phyloP scores from a whole-genome alignment of 2,113 vertebrate genomes.

The Lepus timidus region DNA sequence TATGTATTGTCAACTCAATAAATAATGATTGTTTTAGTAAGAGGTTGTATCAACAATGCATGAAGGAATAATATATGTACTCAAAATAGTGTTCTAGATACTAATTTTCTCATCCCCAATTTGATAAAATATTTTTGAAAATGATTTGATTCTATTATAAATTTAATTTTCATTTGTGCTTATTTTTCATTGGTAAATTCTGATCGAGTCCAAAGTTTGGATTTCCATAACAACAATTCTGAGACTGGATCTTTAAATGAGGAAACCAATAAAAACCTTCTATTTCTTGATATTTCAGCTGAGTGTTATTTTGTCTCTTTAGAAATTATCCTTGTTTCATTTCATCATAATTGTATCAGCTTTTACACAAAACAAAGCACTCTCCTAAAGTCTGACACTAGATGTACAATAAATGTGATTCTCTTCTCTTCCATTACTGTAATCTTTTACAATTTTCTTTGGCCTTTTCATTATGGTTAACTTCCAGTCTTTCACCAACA shows the following conservation, averaged over 20 bases:
- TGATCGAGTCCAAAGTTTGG: neutral
- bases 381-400: slow-evolving; percentile 9
- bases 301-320: neutral
- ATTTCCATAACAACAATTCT: neutral
- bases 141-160: neutral
- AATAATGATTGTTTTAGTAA: too few species aligned
- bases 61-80: too few species aligned
- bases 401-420: slow-evolving; percentile 56
- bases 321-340: slow-evolving; percentile 47
- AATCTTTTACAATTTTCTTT: slow-evolving; percentile 71
- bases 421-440: slow-evolving; percentile 48
- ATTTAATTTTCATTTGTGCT: neutral
- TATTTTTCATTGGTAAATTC: neutral
- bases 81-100: too few species aligned
- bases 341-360: slow-evolving; percentile 36
- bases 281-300: slow-evolving; percentile 21
- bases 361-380: slow-evolving; percentile 15
- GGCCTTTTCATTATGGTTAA: slow-evolving; percentile 73
- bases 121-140: neutral
- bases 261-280: neutral
- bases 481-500: slow-evolving; percentile 57
- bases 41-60: too few species aligned
- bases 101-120: too few species aligned
- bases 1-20: too few species aligned
- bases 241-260: neutral